Evolutionary conservation across 1,140 invertebrate genomes (phyloP), one percentile per base, ranked within the genome.

Genomic region (Theocolax elegans): DNA sequence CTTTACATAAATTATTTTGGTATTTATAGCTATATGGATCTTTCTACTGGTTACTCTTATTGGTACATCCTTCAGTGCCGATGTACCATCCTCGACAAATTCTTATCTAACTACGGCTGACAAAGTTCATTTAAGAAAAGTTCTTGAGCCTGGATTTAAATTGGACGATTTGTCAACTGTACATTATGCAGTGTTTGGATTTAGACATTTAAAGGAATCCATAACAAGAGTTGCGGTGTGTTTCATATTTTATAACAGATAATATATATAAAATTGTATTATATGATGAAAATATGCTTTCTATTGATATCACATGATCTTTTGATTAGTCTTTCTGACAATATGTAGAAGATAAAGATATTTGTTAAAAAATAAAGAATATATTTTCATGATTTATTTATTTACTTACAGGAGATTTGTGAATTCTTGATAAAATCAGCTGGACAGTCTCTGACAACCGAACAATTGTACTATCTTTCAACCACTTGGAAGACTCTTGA

Each of bases 181-280:
- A 3, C 85, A 90, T 75, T 89, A 90, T 83, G 86, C 89, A 15
- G 86, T 90, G 6, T 70, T 87, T 27, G 90, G 90, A 27, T 87
- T 87, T 25, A 87, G 87, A 71, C 74, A 88, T 25, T 75, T 89
- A 0, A 85, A 82, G 35, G 83, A 85, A 73, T 48, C 85, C 54
- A 80, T 89, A 58, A 80, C 86, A 1, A 87, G 87, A 59, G 65
- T 77, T 59, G 80, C 87, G 77, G 89, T 90, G 78, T 81, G 77
- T 79, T 59, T 60, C 38, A 67, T 64, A 59, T 58, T 73, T 42
- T 29, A n/a, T 3, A 35, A 44, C 1, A 38, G 27, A 48, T 15
- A 49, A 35, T 51, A 48, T 13, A 40, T 4, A 59, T 60, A 44
- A 63, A 27, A 35, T 29, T 21, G 56, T 63, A 38, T 69, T 58